A percentile compares a stretch with the other conserved stretches of the same genome.
phyloP scores from a whole-genome alignment of 1,140 invertebrate species.

The Hyles vespertilio region DNA sequence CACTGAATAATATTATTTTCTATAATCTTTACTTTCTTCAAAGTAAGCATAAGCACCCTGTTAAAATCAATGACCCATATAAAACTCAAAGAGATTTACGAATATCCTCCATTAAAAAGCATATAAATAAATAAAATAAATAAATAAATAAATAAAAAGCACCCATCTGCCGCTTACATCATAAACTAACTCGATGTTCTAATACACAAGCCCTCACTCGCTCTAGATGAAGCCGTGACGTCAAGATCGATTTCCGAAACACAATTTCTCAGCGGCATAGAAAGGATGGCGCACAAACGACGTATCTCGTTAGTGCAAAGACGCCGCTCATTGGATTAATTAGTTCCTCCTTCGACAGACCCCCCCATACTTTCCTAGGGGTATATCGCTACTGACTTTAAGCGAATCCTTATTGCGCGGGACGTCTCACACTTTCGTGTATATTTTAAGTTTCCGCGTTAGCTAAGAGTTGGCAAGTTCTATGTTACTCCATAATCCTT shows the following conservation, averaged over 20 bases:
- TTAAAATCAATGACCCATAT: too few relatives aligned
- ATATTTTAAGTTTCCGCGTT: conserved; percentile 46
- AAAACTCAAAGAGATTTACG: too few relatives aligned
- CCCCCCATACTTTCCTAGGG: conserved; percentile 41
- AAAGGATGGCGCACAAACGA: conserved; percentile 50
- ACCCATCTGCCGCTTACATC: too few relatives aligned
- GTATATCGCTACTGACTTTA: conserved; percentile 35
- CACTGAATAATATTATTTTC: too few relatives aligned
- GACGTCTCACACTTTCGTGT: conserved; percentile 45
- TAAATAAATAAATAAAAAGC: too few relatives aligned
- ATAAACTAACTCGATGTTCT: too few relatives aligned
- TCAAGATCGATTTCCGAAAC: conserved; percentile 37
- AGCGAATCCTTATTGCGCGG: conserved; percentile 44
- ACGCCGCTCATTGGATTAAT: conserved; percentile 66
- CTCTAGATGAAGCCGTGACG: background rate
- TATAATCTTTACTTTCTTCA: too few relatives aligned
- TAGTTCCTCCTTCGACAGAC: conserved; percentile 47
- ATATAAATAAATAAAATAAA: too few relatives aligned
- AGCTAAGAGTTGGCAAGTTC: conserved; percentile 31
- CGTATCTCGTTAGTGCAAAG: conserved; percentile 60
- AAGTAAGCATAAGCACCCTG: too few relatives aligned
- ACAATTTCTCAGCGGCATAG: conserved; percentile 43
- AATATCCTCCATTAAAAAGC: too few relatives aligned
- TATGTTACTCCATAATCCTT: conserved; percentile 46
- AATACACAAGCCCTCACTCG: too few relatives aligned